phyloP scores from a whole-genome alignment of 2,797 vertebrate genomes.

The Malurus splendens region DNA sequence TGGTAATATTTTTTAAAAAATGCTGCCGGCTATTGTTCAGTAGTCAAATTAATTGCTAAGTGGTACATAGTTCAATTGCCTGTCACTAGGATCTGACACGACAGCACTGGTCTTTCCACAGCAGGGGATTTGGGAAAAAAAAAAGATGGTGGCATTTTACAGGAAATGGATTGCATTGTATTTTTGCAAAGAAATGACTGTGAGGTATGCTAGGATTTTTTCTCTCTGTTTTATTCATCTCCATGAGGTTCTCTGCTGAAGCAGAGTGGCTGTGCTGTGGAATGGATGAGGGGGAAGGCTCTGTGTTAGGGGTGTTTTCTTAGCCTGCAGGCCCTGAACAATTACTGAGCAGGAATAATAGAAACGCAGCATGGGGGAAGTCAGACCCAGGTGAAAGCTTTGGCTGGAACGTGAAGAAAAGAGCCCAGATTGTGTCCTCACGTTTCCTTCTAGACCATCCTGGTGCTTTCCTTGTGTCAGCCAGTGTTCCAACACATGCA shows the following conservation, averaged over 20 bases:
- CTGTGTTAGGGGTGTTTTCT: not conserved
- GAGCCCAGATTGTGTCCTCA: not conserved
- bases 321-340: not conserved
- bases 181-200: not conserved
- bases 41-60: not conserved
- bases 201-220: not conserved
- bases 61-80: not conserved
- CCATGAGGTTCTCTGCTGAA: not conserved
- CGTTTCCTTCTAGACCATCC: not conserved
- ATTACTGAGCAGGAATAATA: not conserved
- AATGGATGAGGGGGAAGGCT: not conserved
- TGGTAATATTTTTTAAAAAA: not conserved
- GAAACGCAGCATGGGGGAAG: not conserved
- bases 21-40: not conserved
- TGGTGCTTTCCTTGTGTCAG: rapidly evolving
- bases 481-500: not conserved
- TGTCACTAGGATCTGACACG: not conserved
- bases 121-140: not conserved
- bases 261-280: not conserved
- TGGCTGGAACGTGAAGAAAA: not conserved
- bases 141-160: not conserved
- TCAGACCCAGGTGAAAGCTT: not conserved
- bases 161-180: not conserved
- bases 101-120: not conserved
- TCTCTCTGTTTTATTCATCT: not conserved